Percentiles rank a stretch among this genome's conserved stretches.
phyloP scores from a whole-genome alignment of 2,797 vertebrate species.

The Lepus townsendii region DNA sequence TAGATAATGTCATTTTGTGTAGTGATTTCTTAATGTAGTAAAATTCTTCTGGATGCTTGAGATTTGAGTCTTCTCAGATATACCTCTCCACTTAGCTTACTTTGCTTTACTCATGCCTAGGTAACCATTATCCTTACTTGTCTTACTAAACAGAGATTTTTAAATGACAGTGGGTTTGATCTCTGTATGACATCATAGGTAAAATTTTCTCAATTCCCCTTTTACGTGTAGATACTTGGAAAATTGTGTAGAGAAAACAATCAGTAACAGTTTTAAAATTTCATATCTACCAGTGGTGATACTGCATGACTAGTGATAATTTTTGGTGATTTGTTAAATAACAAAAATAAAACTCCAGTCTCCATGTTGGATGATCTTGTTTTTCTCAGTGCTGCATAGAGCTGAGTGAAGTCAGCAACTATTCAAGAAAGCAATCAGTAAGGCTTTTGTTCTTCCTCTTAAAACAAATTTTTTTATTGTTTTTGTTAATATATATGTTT shows the following conservation, averaged over 20 bases:
- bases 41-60: slow-evolving; percentile 11
- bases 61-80: background rate
- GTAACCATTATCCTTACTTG: slow-evolving; percentile 27
- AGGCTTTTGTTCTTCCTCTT: background rate
- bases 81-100: background rate
- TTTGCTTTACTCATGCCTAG: slow-evolving; percentile 41
- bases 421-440: slow-evolving; percentile 48
- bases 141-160: slow-evolving; percentile 33
- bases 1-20: slow-evolving; percentile 15
- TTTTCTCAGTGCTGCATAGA: slow-evolving; percentile 25
- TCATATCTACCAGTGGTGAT: slow-evolving; percentile 8
- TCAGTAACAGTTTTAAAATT: slow-evolving; percentile 38
- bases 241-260: slow-evolving; percentile 40
- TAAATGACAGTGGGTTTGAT: background rate
- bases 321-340: slow-evolving; percentile 64
- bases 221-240: background rate
- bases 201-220: background rate
- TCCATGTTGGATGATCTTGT: background rate
- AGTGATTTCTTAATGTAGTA: background rate
- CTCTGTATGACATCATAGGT: background rate
- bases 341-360: background rate
- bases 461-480: slow-evolving; percentile 22
- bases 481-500: slow-evolving; percentile 60
- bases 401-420: background rate
- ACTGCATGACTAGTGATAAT: background rate